These are phyloP conservation scores for Agapornis roseicollis DNA, from an alignment of 2,113 vertebrate genomes.

Conservation along the genomic window DNA sequence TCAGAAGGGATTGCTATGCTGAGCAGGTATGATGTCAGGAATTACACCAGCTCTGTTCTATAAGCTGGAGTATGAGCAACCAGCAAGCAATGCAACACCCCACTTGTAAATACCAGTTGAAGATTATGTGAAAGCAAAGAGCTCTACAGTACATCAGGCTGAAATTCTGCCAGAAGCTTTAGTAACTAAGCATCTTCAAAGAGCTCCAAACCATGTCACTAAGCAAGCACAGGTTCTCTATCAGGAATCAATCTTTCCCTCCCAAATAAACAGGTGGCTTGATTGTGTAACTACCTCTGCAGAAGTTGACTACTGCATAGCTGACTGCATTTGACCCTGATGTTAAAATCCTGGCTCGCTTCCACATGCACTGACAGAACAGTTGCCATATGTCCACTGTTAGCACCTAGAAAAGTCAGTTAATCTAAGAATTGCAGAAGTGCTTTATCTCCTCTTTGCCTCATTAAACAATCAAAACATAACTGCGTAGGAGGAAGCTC, in stretches of 20 bases:
- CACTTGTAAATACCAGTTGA: not conserved
- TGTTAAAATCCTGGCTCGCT: constrained; percentile 38
- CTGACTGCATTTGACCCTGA: constrained; percentile 63
- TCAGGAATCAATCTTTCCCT: constrained; percentile 25
- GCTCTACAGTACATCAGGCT: not conserved
- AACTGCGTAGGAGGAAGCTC: constrained; percentile 40
- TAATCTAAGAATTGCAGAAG: constrained; percentile 58
- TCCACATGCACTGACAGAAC: constrained; percentile 10
- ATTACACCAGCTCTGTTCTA: not conserved
- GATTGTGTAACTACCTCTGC: constrained; percentile 15
- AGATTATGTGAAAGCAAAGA: constrained; percentile 19
- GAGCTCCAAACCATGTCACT: constrained; percentile 43
- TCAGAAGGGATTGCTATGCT: not conserved
- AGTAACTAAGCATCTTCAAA: constrained; percentile 54
- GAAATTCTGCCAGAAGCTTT: constrained; percentile 33
- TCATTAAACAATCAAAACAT: constrained; percentile 65
- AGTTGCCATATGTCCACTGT: constrained; percentile 51
- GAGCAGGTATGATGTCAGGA: not conserved
- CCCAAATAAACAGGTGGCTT: constrained; percentile 30
- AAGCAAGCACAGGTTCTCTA: constrained; percentile 28
- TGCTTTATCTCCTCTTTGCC: constrained; percentile 60
- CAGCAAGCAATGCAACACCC: not conserved
- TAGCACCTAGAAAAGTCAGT: constrained; percentile 54
- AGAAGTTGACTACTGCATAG: constrained; percentile 19
- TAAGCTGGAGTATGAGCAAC: not conserved